Evolutionary conservation across 2,113 vertebrate species (phyloP), one percentile per base, ranked within the genome.

Genomic region (Colossoma macropomum): DNA sequence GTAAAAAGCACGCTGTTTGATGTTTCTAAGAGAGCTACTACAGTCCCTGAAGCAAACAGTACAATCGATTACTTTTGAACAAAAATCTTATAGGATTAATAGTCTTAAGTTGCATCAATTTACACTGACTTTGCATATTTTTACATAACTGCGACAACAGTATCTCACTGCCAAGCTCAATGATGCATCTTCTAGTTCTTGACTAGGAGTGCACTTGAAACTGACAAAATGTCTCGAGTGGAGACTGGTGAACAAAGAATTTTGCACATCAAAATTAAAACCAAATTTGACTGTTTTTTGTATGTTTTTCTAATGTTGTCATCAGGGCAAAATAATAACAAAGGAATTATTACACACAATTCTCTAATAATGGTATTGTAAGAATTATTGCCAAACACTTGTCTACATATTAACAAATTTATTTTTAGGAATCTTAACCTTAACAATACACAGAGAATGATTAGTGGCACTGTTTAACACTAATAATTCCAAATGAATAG

Each of bases 401-500:
- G 54, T 56, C 17, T 56, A 2, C 54, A 56, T 3, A 50, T 15
- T 50, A 19, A 54, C 1, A 48, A 15, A 12, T 1, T 12, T 52
- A 2, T 52, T 52, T 52, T 52, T 52, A 52, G 16, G 17, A 52
- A 50, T 45, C 10, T 45, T 45, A 45, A 50, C 1, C 48, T 4
- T 12, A 50, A 50, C 13, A 15, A 13, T 50, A 50, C 3, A 38
- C 34, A 38, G 34, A 27, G 27, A 66, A 59, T 62, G 63, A 84
- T 85, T 81, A 79, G 54, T 32, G 50, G n/a, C n/a, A 48, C 41
- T 62, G 79, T 83, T 9, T 77, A 30, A 66, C 50, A 69, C 56
- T 81, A 86, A 87, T 79, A 32, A 86, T 21, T n/a, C 60, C 68
- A 54, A 77, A 79, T 78, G 38, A 71, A 77, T 75, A 70, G 19